Evolutionary conservation across 2,113 vertebrate species (phyloP), one percentile per base, ranked within the genome.

Genomic region (Manacus vitellinus): DNA sequence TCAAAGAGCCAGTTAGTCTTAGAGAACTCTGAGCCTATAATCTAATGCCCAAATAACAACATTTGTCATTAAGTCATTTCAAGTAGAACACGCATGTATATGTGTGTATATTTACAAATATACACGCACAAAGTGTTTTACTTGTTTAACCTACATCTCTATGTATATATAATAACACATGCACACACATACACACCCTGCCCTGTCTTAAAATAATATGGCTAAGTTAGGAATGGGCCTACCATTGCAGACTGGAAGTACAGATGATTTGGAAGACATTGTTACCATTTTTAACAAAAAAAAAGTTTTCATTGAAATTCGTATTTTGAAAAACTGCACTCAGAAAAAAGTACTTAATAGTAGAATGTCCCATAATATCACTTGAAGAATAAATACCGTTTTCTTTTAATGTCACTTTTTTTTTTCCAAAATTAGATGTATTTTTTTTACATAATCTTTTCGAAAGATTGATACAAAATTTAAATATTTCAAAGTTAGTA

Each of bases 1-100:
- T 94, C 92, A 92, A 92, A 91, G 54, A 96, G 91, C 61, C 83
- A 94, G 94, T 71, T 94, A 81, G 70, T 84, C 86, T 92, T 95
- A 94, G 91, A 94, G 88, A 94, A 46, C 76, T 51, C 86, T 39
- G 24, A 95, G 94, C 83, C 95, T 97, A 13, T 96, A 95, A 97
- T 96, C 92, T 94, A 86, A 56, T 83, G 82, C 75, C 55, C 78
- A 92, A 94, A 94, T 86, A 90, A 85, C 49, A 92, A 62, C 88
- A 71, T 85, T 93, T 93, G 51, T 66, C 85, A 94, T 96, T 88
- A 96, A 96, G 61, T 55, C 52, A 71, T 47, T 76, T 65, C 44
- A 66, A 94, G 80, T 52, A 80, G 83, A 95, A 80, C 78, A 88
- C 44, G 33, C 54, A 94, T 79, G 85, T 93, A 58, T 94, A 65